phyloP scores from a whole-genome alignment of 1,140 invertebrate species.

The Tetranychus cinnabarinus region DNA sequence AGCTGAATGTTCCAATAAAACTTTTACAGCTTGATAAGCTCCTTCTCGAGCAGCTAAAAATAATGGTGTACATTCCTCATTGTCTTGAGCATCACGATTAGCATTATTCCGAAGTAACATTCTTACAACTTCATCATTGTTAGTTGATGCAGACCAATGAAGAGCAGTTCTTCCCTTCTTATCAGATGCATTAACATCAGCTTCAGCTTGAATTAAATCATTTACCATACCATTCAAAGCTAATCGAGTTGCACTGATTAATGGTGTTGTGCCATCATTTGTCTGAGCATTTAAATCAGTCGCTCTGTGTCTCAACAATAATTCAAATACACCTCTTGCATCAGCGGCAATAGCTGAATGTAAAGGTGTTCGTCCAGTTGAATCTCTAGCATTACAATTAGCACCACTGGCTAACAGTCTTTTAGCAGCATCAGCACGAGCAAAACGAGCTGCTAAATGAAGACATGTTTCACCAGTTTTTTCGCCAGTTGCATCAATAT shows the following conservation, averaged over 20 bases:
- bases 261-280: conserved; percentile 80
- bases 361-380: conserved; percentile 71
- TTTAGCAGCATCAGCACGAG: conserved; percentile 77
- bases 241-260: conserved; percentile 69
- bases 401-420: conserved; percentile 72
- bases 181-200: conserved; percentile 83
- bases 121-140: conserved; percentile 79
- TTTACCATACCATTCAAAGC: conserved; percentile 80
- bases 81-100: conserved; percentile 83
- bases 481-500: conserved; percentile 73
- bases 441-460: conserved; percentile 74
- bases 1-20: conserved; percentile 66
- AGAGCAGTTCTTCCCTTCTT: conserved; percentile 77
- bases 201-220: conserved; percentile 73
- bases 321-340: conserved; percentile 85
- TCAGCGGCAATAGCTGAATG: conserved; percentile 86
- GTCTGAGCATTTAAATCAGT: conserved; percentile 82
- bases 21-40: conserved; percentile 67
- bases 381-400: conserved; percentile 80
- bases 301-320: conserved; percentile 62
- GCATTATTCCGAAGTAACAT: conserved; percentile 72
- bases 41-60: conserved; percentile 85
- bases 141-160: conserved; percentile 89
- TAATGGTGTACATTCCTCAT: conserved; percentile 85
- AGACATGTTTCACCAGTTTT: conserved; percentile 81